phyloP scores from a whole-genome alignment of 2,797 vertebrate species.

The Enteromius treurensis region DNA sequence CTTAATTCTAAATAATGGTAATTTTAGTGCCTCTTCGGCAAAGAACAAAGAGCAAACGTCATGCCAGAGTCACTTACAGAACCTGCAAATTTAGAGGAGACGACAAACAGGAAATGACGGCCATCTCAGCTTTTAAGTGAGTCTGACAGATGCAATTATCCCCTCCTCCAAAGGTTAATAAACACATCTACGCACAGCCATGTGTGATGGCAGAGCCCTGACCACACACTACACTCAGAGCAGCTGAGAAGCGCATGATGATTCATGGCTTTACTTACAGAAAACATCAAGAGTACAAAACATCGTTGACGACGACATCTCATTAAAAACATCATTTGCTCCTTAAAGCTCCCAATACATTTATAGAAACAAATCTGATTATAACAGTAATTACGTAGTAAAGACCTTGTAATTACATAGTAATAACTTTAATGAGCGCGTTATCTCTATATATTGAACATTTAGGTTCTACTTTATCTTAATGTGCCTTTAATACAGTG shows the following conservation, averaged over 20 bases:
- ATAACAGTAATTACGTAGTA: not conserved
- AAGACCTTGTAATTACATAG: not conserved
- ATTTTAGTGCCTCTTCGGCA: not conserved
- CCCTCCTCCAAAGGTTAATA: slow-evolving; percentile 74
- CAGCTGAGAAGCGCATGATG: slow-evolving; percentile 39
- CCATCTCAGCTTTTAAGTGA: slow-evolving; percentile 71
- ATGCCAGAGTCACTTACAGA: slow-evolving; percentile 49
- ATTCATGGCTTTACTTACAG: slow-evolving; percentile 42
- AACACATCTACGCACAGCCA: slow-evolving; percentile 70
- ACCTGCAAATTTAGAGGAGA: slow-evolving; percentile 61
- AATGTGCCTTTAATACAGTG: not conserved
- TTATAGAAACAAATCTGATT: not conserved
- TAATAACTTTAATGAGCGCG: not conserved
- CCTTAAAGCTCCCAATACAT: not conserved
- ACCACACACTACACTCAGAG: slow-evolving; percentile 58
- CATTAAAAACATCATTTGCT: slow-evolving; percentile 27
- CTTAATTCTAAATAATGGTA: slow-evolving; percentile 3
- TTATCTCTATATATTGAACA: not conserved
- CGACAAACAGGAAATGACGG: slow-evolving; percentile 72
- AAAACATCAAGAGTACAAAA: slow-evolving; percentile 12
- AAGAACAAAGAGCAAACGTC: slow-evolving; percentile 34
- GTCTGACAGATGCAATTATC: slow-evolving; percentile 79
- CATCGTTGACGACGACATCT: not conserved
- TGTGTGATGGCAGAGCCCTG: slow-evolving; percentile 66
- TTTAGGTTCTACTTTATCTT: not conserved